Base-by-base conservation (phyloP, 2,797 vertebrate species). In the Xiphophorus birchmanni region DNA sequence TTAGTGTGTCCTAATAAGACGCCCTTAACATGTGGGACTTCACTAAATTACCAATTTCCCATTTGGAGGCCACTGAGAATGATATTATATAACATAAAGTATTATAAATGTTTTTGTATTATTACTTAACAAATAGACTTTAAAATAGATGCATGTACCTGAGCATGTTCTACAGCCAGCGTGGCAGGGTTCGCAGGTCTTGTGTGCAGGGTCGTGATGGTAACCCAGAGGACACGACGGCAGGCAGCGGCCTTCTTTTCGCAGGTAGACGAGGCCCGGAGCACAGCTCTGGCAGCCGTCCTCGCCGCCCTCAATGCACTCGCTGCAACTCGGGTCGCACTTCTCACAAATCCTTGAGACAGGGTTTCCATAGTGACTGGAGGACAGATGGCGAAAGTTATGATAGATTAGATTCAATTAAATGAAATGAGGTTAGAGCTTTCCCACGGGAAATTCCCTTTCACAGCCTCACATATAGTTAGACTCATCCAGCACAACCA, bases 121-220 rank as follows among this genome's bases (percentile, higher is more conserved):
- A 54, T 54, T 54, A 29, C 2, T 29, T 29, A 26, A 76, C 54
- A 77, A 65, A 56, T 45, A 40, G 42, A 40, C 65, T 78, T 60
- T 15, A 76, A 86, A 42, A 73, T 18, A 47, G 77, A 40, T 2
- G 12, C 35, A 67, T 29, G 6, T 93, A 99, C 97, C 97, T 92
- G 94, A 90, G 87, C 98, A 99, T 0, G 95, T 91, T n/a, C 52
- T 94, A 81, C 98, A 99, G 77, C 94, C 96, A 21, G 95, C 84
- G n/a, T 97, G 96, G 86, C 98, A 99, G 83, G 95, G 94, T 91
- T 97, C 96, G 73, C 98, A 99, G 84, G 94, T 87, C 0, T 84
- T 89, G 45, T 94, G 89, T 1, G 72, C 85, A 0, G 86, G 29
- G 48, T 96, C 95, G 12, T 93, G 92, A 0, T 96, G 96, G 94